Percentiles rank a stretch among this genome's conserved stretches.
Conservation (phyloP, 2,888 invertebrate genomes). For the Keiferia lycopersicella region DNA sequence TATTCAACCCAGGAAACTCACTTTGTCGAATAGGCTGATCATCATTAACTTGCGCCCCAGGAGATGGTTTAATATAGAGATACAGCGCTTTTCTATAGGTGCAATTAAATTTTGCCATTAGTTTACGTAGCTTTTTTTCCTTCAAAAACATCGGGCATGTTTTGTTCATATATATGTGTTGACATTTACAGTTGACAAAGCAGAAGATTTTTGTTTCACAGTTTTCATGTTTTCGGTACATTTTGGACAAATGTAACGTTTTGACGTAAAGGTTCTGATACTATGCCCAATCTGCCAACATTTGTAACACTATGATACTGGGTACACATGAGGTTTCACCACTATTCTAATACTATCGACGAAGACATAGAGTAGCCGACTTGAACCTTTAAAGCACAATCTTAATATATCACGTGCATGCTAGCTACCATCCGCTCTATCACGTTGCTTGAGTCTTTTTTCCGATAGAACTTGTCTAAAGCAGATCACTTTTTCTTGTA, state of each 20-base stretch:
- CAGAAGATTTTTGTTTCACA: not conserved
- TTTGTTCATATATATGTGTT: not conserved
- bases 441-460: not conserved
- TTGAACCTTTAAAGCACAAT: conserved; percentile 14
- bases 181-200: not conserved
- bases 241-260: not conserved
- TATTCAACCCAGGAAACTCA: too few species aligned
- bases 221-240: conserved; percentile 1
- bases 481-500: not conserved
- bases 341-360: not conserved
- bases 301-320: conserved; percentile 13
- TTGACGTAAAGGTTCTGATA: not conserved
- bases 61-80: not conserved
- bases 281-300: conserved; percentile 12
- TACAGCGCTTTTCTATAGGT: not conserved
- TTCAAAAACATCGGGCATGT: not conserved
- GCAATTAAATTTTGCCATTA: conserved; percentile 5
- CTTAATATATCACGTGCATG: not conserved
- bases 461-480: not conserved
- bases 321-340: conserved; percentile 5
- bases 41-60: not conserved
- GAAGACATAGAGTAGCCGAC: not conserved
- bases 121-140: not conserved
- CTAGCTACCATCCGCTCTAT: not conserved
- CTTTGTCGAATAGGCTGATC: too few species aligned